A percentile compares a stretch with the other conserved stretches of the same genome.
Evolutionary conservation across 2,797 vertebrate species (phyloP).

Genomic region (Scolopax bukidnonensis): DNA sequence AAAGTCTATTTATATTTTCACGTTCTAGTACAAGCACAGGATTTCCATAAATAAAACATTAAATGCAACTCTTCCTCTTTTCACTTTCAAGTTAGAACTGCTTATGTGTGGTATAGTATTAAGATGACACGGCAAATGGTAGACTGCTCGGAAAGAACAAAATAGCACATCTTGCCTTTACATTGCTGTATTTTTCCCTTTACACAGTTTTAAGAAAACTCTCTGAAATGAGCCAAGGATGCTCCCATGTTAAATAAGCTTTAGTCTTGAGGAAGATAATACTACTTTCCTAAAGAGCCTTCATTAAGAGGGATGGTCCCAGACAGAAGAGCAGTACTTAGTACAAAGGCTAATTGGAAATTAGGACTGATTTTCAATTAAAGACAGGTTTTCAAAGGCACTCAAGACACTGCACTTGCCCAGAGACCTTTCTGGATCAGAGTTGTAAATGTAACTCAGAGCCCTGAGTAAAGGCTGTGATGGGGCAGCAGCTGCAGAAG

Average conservation of each 20-base stretch:
- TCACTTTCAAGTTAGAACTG: slow-evolving; percentile 11
- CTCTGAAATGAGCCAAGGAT: background rate
- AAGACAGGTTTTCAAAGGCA: background rate
- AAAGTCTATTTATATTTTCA: slow-evolving; percentile 25
- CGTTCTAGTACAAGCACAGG: background rate
- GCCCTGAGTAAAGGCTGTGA: background rate
- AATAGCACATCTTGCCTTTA: background rate
- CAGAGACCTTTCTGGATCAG: background rate
- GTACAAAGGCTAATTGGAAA: background rate
- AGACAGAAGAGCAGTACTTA: slow-evolving; percentile 5
- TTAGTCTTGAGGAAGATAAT: background rate
- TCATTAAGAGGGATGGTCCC: background rate
- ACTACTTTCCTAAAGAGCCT: background rate
- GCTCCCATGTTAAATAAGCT: background rate
- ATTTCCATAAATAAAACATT: slow-evolving; percentile 53
- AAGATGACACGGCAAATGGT: background rate
- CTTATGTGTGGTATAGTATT: background rate
- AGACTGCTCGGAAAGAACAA: background rate
- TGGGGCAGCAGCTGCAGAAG: background rate
- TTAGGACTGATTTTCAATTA: background rate
- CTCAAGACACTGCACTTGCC: background rate
- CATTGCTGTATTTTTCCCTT: background rate
- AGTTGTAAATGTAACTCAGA: background rate
- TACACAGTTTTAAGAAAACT: background rate
- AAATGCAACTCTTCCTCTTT: slow-evolving; percentile 25